These are phyloP conservation scores for Danio albolineatus DNA, from an alignment of 2,797 vertebrate species.

Conservation along the genomic window DNA sequence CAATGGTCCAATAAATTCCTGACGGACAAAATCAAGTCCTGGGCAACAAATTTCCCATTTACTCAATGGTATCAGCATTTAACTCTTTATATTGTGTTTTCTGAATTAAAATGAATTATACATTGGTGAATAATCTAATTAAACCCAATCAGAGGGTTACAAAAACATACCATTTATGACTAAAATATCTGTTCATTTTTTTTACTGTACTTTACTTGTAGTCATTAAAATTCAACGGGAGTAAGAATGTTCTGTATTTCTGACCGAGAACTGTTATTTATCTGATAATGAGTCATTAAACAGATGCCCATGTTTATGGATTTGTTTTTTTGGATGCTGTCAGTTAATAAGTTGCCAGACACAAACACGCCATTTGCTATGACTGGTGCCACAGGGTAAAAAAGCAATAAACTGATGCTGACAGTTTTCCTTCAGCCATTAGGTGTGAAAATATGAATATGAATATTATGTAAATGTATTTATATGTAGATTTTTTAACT, in stretches of 20 bases:
- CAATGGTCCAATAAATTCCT: no score
- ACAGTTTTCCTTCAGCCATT: neutral
- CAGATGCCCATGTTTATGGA: neutral
- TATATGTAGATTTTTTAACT: neutral
- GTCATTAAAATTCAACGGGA: neutral
- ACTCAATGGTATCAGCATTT: no score
- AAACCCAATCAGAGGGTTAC: no score
- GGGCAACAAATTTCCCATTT: neutral
- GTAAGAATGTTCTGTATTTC: neutral
- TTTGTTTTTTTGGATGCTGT: neutral
- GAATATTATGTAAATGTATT: neutral
- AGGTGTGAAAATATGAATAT: neutral
- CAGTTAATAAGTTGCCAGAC: neutral
- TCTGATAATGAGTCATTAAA: neutral
- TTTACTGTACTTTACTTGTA: neutral
- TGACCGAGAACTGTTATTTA: conserved; percentile 1
- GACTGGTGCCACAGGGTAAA: neutral
- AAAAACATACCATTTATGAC: no score
- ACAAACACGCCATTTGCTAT: neutral
- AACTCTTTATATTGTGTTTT: no score
- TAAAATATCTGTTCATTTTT: neutral
- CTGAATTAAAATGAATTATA: no score
- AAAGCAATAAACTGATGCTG: conserved; percentile 11
- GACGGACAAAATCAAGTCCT: no score
- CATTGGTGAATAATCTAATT: no score